Evolutionary conservation across 2,797 vertebrate genomes (phyloP), one percentile per base, ranked within the genome.

Genomic region (Etheostoma nigrum): DNA sequence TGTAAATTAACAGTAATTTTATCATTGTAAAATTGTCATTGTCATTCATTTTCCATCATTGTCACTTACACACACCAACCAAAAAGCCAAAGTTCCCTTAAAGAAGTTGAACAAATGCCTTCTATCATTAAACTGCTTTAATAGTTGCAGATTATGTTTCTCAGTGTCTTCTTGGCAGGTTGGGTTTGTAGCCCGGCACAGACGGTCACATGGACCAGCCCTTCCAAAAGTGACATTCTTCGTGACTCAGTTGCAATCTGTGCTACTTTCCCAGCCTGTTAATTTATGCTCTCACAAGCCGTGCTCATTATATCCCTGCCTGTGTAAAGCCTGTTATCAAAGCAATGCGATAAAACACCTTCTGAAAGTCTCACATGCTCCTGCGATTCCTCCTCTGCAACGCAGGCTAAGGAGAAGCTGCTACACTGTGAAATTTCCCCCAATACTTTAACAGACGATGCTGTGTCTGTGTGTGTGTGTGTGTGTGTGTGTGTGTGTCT

Each of bases 201-300:
- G 88, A 90, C 84, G 83, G 89, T 90, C 76, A 68, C 81, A 83
- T 82, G 71, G 69, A 65, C 66, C 42, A 61, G 55, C 67, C 70
- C 77, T 63, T 85, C 85, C 72, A 81, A 86, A 33, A 85, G 81
- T 85, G 73, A 78, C 85, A 83, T 84, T 90, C 85, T 78, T 67
- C 9, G 77, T 93, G 92, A 93, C 90, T 92, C 87, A 89, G 77
- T 78, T 76, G 71, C 91, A 91, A 90, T 92, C 90, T 93, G 90
- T 83, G 84, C 83, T 76, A 54, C 86, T 84, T 86, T 90, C 80
- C 80, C 80, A 86, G 87, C 57, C 88, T 86, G 87, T 51, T 92
- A 90, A 92, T 92, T 90, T 88, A 89, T 91, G 76, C 82, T 86
- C 81, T 84, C 77, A 27, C 88, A 78, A 84, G 74, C 76, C 60